Conservation (phyloP, 1,140 invertebrate genomes). For the Pseudomyrmex pallidus region DNA sequence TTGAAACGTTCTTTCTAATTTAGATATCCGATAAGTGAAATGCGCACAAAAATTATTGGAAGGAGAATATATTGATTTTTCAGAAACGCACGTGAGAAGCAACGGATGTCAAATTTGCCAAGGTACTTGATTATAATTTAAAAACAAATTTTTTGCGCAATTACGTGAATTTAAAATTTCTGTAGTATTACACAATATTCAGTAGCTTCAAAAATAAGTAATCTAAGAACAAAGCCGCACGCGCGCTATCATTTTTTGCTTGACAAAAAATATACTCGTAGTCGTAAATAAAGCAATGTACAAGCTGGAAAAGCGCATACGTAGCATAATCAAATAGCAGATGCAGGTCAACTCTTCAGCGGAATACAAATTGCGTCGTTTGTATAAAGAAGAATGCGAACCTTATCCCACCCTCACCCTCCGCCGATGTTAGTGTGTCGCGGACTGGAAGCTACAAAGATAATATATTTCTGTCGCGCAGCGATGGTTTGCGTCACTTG, state of each 20-base stretch:
- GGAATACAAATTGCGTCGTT: conserved; percentile 74
- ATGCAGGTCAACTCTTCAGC: conserved; percentile 52
- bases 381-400: conserved; percentile 67
- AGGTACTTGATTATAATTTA: background rate
- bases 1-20: conserved; percentile 1
- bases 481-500: background rate
- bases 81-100: background rate
- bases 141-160: too few relatives aligned
- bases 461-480: conserved; percentile 32
- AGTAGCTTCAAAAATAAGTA: background rate
- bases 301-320: conserved; percentile 13
- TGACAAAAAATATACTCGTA: background rate
- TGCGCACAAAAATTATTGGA: background rate
- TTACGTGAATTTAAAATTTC: too few relatives aligned
- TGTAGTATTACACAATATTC: too few relatives aligned
- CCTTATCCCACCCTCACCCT: conserved; percentile 3
- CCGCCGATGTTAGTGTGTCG: background rate
- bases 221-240: background rate
- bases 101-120: background rate
- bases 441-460: background rate
- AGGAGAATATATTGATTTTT: background rate
- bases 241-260: background rate
- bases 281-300: conserved; percentile 32
- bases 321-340: conserved; percentile 63
- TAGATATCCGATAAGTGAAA: background rate